Base-by-base conservation (phyloP, 1,140 invertebrate genomes). In the Pogonognathellus flavescens region DNA sequence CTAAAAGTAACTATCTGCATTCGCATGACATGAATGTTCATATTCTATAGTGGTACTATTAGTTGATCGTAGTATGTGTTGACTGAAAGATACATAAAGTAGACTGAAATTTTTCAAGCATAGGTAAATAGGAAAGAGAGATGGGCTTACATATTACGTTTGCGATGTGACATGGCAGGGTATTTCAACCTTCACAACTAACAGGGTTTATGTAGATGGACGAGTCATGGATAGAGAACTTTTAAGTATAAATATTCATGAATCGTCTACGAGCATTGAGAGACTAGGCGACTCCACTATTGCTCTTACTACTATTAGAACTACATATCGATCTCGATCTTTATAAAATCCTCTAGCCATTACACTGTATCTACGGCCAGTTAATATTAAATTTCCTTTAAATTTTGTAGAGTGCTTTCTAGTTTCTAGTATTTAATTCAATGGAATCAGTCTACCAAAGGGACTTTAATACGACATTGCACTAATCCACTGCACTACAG, bases 211-310 rank as follows among this genome's bases (percentile, higher is more conserved):
- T 41, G 31, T 41, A 41, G 31, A 41, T 41, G 62, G 6, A 66
- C 20, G 62, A 66, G 25, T 66, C 20, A 25, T 25, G 25, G 20
- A 66, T 25, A 14, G 62, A 66, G 62, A 20, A 25, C 20, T 31
- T 66, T 66, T 66, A 41, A 25, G 20, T 66, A 25, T 66, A 66
- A 66, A 66, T 66, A 66, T 66, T 66, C 62, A 66, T 66, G 62
- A 66, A 66, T 14, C 25, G 25, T 66, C 25, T 25, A 66, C 25
- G 62, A 66, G 20, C 62, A 66, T 66, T 22, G 62, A 66, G 62
- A 66, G 2, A 1, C 31, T 41, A 41, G n/a, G n/a, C n/a, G n/a
- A n/a, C n/a, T n/a, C 31, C 31, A 41, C 31, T 41, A 41, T 41
- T 41, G 6, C 6, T 41, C 6, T 1, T 41, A 41, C 31, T 41